Conservation (phyloP, 2,888 invertebrate species). For the Apamea sordens region DNA sequence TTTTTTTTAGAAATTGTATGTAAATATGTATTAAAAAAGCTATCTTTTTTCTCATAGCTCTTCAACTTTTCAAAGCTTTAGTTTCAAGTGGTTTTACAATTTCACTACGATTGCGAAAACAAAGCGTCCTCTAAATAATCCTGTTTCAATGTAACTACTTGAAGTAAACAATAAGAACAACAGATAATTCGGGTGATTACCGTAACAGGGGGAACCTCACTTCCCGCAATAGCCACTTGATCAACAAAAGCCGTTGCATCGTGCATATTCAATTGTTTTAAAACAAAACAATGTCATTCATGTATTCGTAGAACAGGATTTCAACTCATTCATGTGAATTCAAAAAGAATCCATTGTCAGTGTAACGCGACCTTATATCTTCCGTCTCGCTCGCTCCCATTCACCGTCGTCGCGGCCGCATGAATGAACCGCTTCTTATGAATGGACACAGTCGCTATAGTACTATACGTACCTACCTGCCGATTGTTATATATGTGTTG, state of each 20-base stretch:
- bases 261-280: constrained; percentile 82
- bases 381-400: constrained; percentile 87
- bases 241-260: constrained; percentile 69
- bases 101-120: constrained; percentile 28
- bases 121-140: constrained; percentile 37
- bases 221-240: constrained; percentile 76
- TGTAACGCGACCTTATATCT: constrained; percentile 86
- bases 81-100: constrained; percentile 30
- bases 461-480: constrained; percentile 86
- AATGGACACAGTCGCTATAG: constrained; percentile 87
- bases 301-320: constrained; percentile 84
- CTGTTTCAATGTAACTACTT: constrained; percentile 44
- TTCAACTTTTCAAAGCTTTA: constrained; percentile 1
- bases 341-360: constrained; percentile 82
- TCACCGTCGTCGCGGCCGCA: constrained; percentile 85
- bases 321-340: constrained; percentile 80
- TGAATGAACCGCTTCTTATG: constrained; percentile 90
- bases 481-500: constrained; percentile 74
- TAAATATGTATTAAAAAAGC: neutral
- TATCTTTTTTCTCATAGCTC: neutral
- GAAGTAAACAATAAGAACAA: constrained; percentile 59
- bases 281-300: constrained; percentile 82
- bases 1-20: neutral
- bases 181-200: constrained; percentile 64
- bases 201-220: constrained; percentile 67